Conservation (phyloP, 2,888 invertebrate genomes). For the Lottia scabra region DNA sequence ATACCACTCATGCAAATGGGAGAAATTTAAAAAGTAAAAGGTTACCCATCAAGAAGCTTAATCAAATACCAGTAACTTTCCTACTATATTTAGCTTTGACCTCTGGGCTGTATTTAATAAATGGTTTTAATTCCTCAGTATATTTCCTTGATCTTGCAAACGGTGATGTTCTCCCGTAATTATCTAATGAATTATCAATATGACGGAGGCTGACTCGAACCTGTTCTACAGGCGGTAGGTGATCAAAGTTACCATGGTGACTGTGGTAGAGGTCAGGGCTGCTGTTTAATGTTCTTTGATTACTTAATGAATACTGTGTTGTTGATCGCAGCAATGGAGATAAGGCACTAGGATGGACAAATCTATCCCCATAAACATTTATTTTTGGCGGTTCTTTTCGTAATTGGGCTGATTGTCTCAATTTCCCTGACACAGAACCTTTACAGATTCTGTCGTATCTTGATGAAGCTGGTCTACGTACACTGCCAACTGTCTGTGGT, state of each 20-base stretch:
- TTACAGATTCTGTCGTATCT: constrained; percentile 46
- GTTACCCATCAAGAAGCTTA: no score
- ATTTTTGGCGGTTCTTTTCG: constrained; percentile 38
- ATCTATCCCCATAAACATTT: constrained; percentile 54
- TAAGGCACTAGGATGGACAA: constrained; percentile 41
- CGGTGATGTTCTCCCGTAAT: constrained; percentile 14
- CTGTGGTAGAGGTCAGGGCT: constrained; percentile 51
- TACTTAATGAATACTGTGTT: constrained; percentile 59
- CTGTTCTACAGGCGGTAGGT: constrained; percentile 58
- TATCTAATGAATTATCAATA: constrained; percentile 36
- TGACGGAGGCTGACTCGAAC: constrained; percentile 51
- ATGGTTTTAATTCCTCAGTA: constrained; percentile 53
- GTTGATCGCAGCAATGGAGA: constrained; percentile 55
- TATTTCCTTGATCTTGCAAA: constrained; percentile 34
- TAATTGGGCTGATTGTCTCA: constrained; percentile 33
- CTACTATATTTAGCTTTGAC: constrained; percentile 40
- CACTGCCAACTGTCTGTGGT: constrained; percentile 24
- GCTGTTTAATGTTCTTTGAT: constrained; percentile 49
- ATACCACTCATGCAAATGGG: no score
- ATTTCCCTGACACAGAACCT: constrained; percentile 53
- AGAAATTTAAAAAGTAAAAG: no score
- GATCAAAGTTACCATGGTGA: constrained; percentile 28
- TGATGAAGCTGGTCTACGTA: constrained; percentile 20
- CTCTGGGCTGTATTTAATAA: constrained; percentile 58
- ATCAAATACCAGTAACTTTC: no score